A percentile compares a stretch with the other conserved stretches of the same genome.
These are phyloP conservation scores for Diorhabda carinulata DNA, from an alignment of 1,140 invertebrate species.

Conservation along the genomic window DNA sequence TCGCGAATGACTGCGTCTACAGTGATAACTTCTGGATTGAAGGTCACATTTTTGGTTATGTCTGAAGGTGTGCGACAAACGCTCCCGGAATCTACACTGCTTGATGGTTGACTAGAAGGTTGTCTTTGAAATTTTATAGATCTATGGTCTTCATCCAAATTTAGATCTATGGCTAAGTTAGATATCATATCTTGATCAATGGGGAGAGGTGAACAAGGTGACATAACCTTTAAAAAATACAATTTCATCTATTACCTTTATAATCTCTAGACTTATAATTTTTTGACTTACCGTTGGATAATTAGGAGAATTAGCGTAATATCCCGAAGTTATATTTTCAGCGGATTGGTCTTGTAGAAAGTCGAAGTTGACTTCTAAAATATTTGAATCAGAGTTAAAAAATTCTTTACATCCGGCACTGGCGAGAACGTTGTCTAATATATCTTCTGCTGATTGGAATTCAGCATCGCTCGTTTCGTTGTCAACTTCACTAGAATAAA, in stretches of 20 bases:
- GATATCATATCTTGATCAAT: constrained; percentile 44
- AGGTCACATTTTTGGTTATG: constrained; percentile 45
- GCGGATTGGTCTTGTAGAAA: constrained; percentile 26
- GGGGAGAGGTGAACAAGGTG: constrained; percentile 30
- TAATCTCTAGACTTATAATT: not conserved
- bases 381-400: constrained; percentile 39
- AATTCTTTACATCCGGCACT: constrained; percentile 45
- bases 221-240: constrained; percentile 25
- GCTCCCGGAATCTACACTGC: constrained; percentile 40
- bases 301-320: constrained; percentile 23
- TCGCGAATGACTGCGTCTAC: constrained; percentile 25
- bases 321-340: constrained; percentile 21
- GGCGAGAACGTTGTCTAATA: constrained; percentile 45
- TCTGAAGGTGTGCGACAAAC: constrained; percentile 42
- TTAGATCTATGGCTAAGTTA: constrained; percentile 46
- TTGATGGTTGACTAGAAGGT: constrained; percentile 25
- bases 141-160: constrained; percentile 40
- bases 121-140: constrained; percentile 34
- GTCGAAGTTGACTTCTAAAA: constrained; percentile 44
- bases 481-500: constrained; percentile 19
- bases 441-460: constrained; percentile 49
- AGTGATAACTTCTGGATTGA: constrained; percentile 43
- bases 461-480: constrained; percentile 39
- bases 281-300: constrained; percentile 27
- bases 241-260: not conserved